Base-by-base conservation (phyloP, 2,797 vertebrate genomes). In the Myotis findleyi region DNA sequence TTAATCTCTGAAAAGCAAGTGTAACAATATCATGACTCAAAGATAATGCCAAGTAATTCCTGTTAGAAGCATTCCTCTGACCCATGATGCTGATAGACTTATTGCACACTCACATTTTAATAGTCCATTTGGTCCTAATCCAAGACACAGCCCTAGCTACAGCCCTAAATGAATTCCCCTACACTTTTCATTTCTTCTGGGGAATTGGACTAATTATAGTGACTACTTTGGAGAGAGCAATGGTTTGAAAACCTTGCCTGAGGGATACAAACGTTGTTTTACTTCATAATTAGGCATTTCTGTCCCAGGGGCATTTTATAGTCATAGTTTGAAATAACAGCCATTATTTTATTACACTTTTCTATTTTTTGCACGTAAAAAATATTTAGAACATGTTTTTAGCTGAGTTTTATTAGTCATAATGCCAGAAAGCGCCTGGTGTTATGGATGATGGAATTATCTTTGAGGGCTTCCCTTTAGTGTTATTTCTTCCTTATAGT, bases 271-370 rank as follows among this genome's bases (percentile, higher is more conserved):
- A 98, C 98, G 97, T 98, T 97, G 91, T 97, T 93, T 96, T 96
- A 97, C 97, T 98, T 97, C 82, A 94, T 98, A 98, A 98, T 97
- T 98, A 98, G 97, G 93, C 94, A 93, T 87, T 98, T 98, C 84
- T 97, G 94, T 98, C 98, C 87, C 91, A 5, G 27, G 88, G 93
- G 91, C 76, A 97, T 97, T 97, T 98, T 98, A 96, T 95, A 97
- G 88, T 91, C 94, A 76, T 90, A 95, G 92, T 97, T 98, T 96
- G 93, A 98, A 98, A 98, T 97, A 97, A 96, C 95, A 4, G 1
- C 88, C 92, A 96, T 95, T 72, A 36, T 95, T 97, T 97, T 97
- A 95, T 47, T 25, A 95, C 11, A 1, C 89, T 98, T 97, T 96
- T 97, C 95, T 98, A 88, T 97, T 97, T 97, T 97, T 97, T 96